These are phyloP conservation scores for Tinamus major DNA, from an alignment of 2,797 vertebrate species.

Conservation along the genomic window DNA sequence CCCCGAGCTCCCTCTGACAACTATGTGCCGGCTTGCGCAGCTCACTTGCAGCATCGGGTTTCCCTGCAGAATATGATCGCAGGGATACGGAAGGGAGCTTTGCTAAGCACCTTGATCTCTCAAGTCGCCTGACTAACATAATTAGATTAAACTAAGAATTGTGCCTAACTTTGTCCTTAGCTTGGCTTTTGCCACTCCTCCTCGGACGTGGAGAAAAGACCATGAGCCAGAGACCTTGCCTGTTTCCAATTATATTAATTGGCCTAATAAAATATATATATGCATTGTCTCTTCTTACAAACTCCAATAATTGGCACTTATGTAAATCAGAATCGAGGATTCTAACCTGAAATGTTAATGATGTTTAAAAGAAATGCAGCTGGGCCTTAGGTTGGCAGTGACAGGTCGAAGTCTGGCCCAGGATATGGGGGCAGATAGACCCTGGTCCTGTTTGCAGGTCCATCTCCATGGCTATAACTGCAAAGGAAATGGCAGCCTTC, in stretches of 20 bases:
- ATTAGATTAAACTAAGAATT: constrained; percentile 35
- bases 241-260: not conserved
- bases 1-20: not conserved
- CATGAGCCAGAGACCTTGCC: not conserved
- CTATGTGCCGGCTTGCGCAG: not conserved
- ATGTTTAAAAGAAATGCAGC: not conserved
- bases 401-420: not conserved
- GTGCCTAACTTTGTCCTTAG: not conserved
- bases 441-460: not conserved
- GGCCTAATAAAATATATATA: not conserved
- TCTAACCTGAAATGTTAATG: not conserved
- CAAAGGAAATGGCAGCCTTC: not conserved
- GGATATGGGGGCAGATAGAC: not conserved
- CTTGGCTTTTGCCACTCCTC: not conserved
- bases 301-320: not conserved
- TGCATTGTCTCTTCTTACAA: not conserved
- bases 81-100: not conserved
- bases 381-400: not conserved
- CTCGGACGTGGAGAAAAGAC: not conserved
- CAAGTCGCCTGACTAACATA: constrained; percentile 1
- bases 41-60: not conserved
- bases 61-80: not conserved
- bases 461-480: not conserved
- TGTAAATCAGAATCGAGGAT: not conserved
- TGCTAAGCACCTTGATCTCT: constrained; percentile 1